These are phyloP conservation scores for Nomada ruficornis DNA, from an alignment of 2,888 invertebrate species.

Conservation along the genomic window DNA sequence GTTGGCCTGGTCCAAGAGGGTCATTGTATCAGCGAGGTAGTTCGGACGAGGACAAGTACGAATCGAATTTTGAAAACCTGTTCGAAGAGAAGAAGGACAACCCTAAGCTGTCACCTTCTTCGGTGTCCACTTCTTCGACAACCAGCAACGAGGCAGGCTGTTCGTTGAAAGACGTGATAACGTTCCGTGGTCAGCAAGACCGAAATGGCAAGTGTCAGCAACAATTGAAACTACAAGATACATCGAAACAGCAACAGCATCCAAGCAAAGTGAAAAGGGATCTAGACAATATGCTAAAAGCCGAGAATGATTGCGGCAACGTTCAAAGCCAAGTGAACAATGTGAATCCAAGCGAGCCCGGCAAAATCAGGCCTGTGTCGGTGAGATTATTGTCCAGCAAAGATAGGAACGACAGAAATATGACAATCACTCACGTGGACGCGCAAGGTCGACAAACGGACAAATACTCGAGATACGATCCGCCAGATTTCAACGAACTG, in stretches of 20 bases:
- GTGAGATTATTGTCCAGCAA: constrained; percentile 71
- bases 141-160: constrained; percentile 87
- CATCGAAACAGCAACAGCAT: constrained; percentile 71
- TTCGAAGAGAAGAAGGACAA: constrained; percentile 92
- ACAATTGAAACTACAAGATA: constrained; percentile 70
- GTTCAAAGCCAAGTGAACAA: constrained; percentile 83
- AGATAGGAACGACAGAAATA: constrained; percentile 73
- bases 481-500: constrained; percentile 90
- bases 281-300: constrained; percentile 83
- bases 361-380: constrained; percentile 70
- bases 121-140: constrained; percentile 87
- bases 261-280: constrained; percentile 76
- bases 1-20: constrained; percentile 91
- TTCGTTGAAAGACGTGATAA: constrained; percentile 88
- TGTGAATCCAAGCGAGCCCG: constrained; percentile 64
- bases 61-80: constrained; percentile 92
- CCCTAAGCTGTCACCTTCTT: constrained; percentile 88
- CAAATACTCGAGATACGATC: constrained; percentile 88
- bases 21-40: constrained; percentile 87
- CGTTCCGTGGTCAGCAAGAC: constrained; percentile 84
- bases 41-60: constrained; percentile 88
- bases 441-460: constrained; percentile 76
- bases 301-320: constrained; percentile 85
- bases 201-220: constrained; percentile 73
- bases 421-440: constrained; percentile 59